Evolutionary conservation across 2,888 invertebrate genomes (phyloP).

Genomic region (Dryococelus australis): DNA sequence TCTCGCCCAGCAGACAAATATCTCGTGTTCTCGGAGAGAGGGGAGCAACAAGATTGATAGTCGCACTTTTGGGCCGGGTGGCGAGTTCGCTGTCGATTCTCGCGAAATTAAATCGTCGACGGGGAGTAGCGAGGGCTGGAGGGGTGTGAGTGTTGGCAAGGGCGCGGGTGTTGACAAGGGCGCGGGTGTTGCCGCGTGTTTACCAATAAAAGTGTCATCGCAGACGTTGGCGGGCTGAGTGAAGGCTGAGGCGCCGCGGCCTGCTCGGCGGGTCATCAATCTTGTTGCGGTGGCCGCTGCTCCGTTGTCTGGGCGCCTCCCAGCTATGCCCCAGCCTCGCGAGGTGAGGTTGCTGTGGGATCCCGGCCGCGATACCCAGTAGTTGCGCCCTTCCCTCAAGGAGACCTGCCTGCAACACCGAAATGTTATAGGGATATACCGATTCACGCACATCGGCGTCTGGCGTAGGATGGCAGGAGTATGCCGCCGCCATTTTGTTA

Average conservation of each 20-base stretch:
- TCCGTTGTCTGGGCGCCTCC: no score
- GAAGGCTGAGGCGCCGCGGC: background rate
- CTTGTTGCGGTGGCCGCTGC: background rate
- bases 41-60: background rate
- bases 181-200: background rate
- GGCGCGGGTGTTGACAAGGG: background rate
- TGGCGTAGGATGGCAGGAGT: no score
- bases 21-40: background rate
- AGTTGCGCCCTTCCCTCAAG: no score
- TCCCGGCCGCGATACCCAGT: no score
- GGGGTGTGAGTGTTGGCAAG: background rate
- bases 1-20: no score
- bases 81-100: background rate
- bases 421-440: no score
- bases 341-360: no score
- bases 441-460: no score
- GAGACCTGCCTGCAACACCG: no score
- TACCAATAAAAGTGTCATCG: constrained; percentile 16
- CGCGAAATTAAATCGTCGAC: background rate
- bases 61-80: background rate
- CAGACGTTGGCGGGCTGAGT: background rate
- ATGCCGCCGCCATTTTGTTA: no score
- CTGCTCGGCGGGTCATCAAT: background rate
- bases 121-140: background rate
- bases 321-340: no score